Evolutionary conservation across 1,140 invertebrate genomes (phyloP), one percentile per base, ranked within the genome.

Genomic region (Cardiocondyla obscurior): DNA sequence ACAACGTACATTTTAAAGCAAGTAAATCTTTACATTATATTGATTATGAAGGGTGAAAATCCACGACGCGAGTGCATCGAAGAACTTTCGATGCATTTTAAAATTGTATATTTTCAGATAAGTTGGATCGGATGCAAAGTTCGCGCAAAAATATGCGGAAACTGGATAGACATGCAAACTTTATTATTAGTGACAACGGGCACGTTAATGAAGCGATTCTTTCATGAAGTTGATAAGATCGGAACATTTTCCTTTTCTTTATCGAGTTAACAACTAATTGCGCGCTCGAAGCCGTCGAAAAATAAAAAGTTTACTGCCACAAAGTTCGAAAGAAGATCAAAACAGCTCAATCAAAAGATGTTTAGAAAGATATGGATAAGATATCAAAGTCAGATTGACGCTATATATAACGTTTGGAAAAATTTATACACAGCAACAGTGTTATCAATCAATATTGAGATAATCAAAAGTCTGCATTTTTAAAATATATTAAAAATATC

Each of bases 331-430:
- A 10, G 28, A 60, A 60, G 30, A 62, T 42, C 72, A 74, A 74
- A 33, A 62, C 10, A 36, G 10, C 5, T 10, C 25, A 86, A 86
- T 87, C 81, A 87, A 87, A 86, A 86, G 62, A 62, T 51, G 44
- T 44, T 49, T 16, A 81, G n/a, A 46, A 64, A 10, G 60, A 8
- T 25, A 19, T 19, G 57, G 49, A 30, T 12, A 49, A 10, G 42
- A 25, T 67, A 88, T 88, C 77, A 85, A 86, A 84, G 6, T 28
- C 12, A 51, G 28, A 51, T 28, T 44, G 49, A 39, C 30, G 33
- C 22, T 25, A 46, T 51, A 72, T 74, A 51, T 74, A 86, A 69
- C 60, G 39, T 87, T 86, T 87, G 55, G 85, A 86, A 58, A 19
- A 74, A 70, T 87, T 87, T 84, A 86, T 62, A 86, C 19, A 5